These are phyloP conservation scores for Sphaeramia orbicularis DNA, from an alignment of 2,797 vertebrate species.

Conservation along the genomic window DNA sequence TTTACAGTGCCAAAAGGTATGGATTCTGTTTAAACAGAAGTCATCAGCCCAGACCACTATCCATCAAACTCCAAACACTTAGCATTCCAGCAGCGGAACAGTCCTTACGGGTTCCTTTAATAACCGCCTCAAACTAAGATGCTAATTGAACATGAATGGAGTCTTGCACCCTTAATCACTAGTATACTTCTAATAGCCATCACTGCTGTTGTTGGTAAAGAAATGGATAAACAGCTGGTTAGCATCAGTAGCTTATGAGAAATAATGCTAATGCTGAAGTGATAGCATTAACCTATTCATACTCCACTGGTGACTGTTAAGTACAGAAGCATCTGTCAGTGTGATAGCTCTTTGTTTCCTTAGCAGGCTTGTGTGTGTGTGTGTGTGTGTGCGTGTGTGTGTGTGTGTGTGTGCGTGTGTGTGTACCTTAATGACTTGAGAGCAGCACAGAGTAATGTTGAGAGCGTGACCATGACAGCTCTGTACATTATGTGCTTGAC, in stretches of 20 bases:
- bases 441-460: constrained; percentile 93
- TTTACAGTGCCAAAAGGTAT: no score
- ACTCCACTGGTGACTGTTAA: constrained; percentile 3
- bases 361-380: no score
- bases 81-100: neutral
- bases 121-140: neutral
- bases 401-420: constrained; percentile 3
- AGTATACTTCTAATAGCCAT: neutral
- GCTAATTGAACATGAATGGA: neutral
- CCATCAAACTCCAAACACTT: constrained; percentile 1
- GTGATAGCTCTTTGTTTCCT: constrained; percentile 39
- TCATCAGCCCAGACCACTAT: neutral
- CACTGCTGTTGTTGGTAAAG: neutral
- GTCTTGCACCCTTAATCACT: constrained; percentile 6
- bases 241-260: constrained; percentile 30
- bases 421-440: constrained; percentile 82
- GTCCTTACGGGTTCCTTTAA: no score
- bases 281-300: constrained; percentile 31
- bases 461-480: constrained; percentile 93
- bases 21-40: neutral
- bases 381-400: neutral
- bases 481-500: constrained; percentile 96
- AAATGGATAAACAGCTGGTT: constrained; percentile 24
- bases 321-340: constrained; percentile 32
- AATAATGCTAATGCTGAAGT: constrained; percentile 23